A percentile compares a stretch with the other conserved stretches of the same genome.
Evolutionary conservation across 2,113 vertebrate genomes (phyloP).

Genomic region (Oncorhynchus clarkii): DNA sequence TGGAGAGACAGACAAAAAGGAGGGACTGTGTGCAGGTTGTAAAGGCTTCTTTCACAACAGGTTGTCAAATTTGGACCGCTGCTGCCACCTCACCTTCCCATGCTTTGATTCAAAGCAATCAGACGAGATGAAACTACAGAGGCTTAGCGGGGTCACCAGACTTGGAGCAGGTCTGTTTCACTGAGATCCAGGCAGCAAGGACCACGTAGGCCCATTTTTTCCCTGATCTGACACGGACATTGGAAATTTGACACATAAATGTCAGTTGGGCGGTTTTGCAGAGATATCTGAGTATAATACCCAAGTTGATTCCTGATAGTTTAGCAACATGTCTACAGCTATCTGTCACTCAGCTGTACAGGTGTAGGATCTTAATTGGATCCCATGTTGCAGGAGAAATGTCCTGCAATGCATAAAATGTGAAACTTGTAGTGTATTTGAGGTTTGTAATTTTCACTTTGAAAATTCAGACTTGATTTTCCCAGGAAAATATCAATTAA

Average conservation of each 20-base stretch:
- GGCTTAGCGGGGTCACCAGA: conserved; percentile 19
- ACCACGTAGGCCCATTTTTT: not conserved
- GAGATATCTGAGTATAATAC: conserved; percentile 2
- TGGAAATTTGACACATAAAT: conserved; percentile 52
- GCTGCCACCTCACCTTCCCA: conserved; percentile 36
- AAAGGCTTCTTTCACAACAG: conserved; percentile 35
- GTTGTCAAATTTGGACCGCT: conserved; percentile 58
- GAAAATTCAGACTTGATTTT: too few species aligned
- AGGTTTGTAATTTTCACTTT: too few species aligned
- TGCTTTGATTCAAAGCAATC: conserved; percentile 55
- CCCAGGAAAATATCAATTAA: too few species aligned
- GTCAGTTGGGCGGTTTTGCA: conserved; percentile 27
- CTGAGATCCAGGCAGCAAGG: not conserved
- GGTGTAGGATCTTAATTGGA: too few species aligned
- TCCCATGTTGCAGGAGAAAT: too few species aligned
- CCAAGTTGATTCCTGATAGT: conserved; percentile 2
- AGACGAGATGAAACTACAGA: conserved; percentile 34
- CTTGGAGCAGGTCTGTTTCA: conserved; percentile 2
- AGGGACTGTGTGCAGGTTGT: conserved; percentile 18
- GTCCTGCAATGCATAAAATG: too few species aligned
- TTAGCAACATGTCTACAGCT: not conserved
- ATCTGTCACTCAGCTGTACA: not conserved
- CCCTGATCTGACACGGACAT: conserved; percentile 40
- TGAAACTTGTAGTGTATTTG: too few species aligned
- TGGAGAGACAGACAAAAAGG: conserved; percentile 18